phyloP scores from a whole-genome alignment of 2,113 vertebrate species.

The Nestor notabilis region DNA sequence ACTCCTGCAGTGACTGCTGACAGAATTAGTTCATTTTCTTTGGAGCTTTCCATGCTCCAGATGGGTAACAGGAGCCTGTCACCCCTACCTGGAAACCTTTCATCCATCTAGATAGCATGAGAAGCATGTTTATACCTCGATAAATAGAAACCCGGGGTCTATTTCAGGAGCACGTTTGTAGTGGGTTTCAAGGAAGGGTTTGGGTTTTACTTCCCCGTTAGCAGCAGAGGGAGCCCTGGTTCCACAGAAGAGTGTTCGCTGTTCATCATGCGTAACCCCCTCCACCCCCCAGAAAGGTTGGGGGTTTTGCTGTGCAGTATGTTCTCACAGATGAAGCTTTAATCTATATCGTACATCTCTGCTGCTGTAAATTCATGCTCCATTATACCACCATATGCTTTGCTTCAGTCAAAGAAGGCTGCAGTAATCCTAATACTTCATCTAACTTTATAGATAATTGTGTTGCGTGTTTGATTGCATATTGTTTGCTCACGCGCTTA shows the following conservation, averaged over 20 bases:
- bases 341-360: constrained; percentile 62
- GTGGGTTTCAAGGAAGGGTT: neutral
- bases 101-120: too few species aligned
- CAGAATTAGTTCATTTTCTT: neutral
- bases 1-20: neutral
- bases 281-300: neutral
- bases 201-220: neutral
- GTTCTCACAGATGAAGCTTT: constrained; percentile 67
- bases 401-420: neutral
- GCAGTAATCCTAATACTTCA: neutral
- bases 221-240: constrained; percentile 72
- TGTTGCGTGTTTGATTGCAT: neutral
- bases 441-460: neutral
- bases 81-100: neutral
- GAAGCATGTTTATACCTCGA: neutral
- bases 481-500: neutral
- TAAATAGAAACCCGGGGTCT: neutral
- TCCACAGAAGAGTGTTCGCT: neutral
- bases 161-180: fast-evolving
- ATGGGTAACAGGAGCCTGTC: neutral
- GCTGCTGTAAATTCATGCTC: constrained; percentile 67
- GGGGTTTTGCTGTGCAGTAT: neutral
- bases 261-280: neutral
- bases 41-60: neutral
- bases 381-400: constrained; percentile 60